Base-by-base conservation (phyloP, 92 coral and sea anemone genomes). In the Porites divaricata region DNA sequence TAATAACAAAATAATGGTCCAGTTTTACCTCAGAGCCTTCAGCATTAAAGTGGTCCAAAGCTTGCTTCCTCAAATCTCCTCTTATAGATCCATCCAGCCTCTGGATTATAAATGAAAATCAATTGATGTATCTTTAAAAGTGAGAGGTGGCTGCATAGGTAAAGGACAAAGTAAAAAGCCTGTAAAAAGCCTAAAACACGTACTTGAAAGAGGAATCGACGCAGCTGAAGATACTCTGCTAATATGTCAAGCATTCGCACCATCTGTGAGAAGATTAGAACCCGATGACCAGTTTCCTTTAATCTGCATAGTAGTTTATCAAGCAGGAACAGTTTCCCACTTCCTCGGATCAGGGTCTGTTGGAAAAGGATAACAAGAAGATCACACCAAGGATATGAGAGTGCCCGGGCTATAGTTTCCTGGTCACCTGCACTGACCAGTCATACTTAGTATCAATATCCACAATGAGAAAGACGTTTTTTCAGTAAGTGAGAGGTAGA, bases 221-320 rank as follows among this genome's bases (percentile, higher is more conserved):
- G 90, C 12, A 61, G 77, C 74, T 91, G 95, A n/a, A 96, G 85
- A 85, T 96, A 96, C 48, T 96, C 99, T 0, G 99, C 99, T 19
- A 96, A 87, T 28, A 96, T 91, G 83, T 96, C 99, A 83, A 96
- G 75, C 99, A 96, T 96, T 66, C 99, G 91, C 28, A 96, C 99
- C 99, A 96, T 96, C 72, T 96, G 99, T 19, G 99, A 96, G 81
- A 96, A 96, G 75, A 96, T 96, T 17, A 96, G 83, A 10, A 96
- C 99, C 77, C 99, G 92, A 83, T 96, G 99, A n/a, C 99, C 99
- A 1, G 98, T 96, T 76, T 96, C 99, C 75, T 96, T 96, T 16
- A 96, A 88, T 19, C 99, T 94, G 80, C 98, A 96, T 72, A 96
- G 86, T 67, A 96, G 90, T 77, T 96, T 96, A 79, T 96, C 99